Conservation (phyloP, 2,113 vertebrate genomes). For the Dromiciops gliroides region DNA sequence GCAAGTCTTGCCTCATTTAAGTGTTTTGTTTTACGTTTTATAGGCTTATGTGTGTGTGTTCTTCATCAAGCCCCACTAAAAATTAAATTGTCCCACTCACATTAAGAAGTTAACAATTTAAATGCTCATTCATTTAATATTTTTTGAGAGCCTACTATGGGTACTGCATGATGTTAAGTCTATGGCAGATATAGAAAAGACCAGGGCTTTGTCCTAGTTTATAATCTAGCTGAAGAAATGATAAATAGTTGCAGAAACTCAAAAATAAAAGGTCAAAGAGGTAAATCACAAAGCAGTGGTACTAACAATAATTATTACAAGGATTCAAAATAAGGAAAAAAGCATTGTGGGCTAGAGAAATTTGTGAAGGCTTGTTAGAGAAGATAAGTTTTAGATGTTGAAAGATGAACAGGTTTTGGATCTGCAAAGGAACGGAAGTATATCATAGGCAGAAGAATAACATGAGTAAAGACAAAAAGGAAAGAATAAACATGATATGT, state of each 20-base stretch:
- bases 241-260: neutral
- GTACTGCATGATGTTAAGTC: neutral
- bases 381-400: neutral
- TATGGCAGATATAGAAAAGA: neutral
- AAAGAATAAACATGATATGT: neutral
- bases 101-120: neutral
- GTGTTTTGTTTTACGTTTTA: neutral
- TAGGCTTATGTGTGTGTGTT: neutral
- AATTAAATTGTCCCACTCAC: neutral
- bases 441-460: neutral
- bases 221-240: neutral
- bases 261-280: neutral
- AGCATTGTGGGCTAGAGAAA: neutral
- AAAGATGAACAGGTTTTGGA: neutral
- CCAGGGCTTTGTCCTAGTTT: neutral
- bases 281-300: neutral
- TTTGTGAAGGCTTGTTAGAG: neutral
- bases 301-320: neutral
- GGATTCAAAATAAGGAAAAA: neutral
- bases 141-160: neutral
- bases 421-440: neutral
- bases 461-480: neutral
- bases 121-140: neutral
- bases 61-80: neutral
- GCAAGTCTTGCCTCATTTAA: conserved; percentile 51